Conservation (phyloP, 35 echinoderm and acorn worm species). For the Ptychodera flava region DNA sequence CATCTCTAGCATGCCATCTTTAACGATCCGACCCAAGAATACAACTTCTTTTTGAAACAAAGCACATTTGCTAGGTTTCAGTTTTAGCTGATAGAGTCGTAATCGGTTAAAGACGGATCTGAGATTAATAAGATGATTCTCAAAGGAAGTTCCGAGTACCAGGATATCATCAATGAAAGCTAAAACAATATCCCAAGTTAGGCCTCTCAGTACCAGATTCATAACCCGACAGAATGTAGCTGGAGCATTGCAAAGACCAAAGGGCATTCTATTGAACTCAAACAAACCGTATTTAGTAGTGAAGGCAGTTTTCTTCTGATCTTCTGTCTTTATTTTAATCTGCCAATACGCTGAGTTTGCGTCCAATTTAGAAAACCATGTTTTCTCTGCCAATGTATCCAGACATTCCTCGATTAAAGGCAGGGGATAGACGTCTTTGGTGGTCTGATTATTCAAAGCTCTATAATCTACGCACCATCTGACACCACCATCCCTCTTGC, state of each 20-base stretch:
- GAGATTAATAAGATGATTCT: neutral
- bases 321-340: neutral
- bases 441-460: conserved; percentile 23
- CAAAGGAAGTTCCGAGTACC: conserved; percentile 18
- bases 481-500: conserved; percentile 7
- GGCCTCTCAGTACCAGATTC: conserved; percentile 31
- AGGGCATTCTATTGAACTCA: conserved; percentile 52
- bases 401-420: too few species aligned
- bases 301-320: conserved; percentile 11
- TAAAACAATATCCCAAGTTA: conserved; percentile 47
- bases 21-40: conserved; percentile 44
- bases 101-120: conserved; percentile 26
- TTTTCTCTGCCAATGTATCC: conserved; percentile 31
- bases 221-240: conserved; percentile 56
- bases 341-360: conserved; percentile 16
- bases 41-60: conserved; percentile 23
- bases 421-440: conserved; percentile 35
- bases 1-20: neutral
- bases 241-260: conserved; percentile 47
- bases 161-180: conserved; percentile 53
- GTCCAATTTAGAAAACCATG: conserved; percentile 24
- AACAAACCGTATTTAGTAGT: conserved; percentile 26
- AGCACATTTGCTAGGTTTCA: conserved; percentile 45
- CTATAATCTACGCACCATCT: conserved; percentile 30
- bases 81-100: conserved; percentile 18